Base-by-base conservation (phyloP, 2,113 vertebrate species). In the Sceloporus undulatus region DNA sequence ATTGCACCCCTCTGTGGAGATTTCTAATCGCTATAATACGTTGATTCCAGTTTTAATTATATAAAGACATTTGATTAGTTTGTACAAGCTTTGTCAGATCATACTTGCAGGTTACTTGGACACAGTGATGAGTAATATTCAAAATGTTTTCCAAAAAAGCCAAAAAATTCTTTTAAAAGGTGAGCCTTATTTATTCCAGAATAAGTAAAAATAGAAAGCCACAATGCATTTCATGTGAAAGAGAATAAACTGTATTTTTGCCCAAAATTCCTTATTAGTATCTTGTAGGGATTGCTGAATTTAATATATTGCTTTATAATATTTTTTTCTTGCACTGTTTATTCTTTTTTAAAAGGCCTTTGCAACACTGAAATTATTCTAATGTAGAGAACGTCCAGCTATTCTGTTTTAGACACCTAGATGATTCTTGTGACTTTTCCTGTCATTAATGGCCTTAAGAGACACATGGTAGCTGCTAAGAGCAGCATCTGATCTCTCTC, bases 1-100 rank as follows among this genome's bases (percentile, higher is more conserved):
- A 93, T 94, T 94, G 88, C 88, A 75, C 91, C 86, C 77, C 88
- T 82, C 91, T 79, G 85, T 81, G 79, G 83, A 87, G 95, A 97
- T 94, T 90, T 94, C 87, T 91, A 56, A 8, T 86, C 91, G 86
- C 84, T 95, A 27, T 91, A 90, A 94, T 16, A 62, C 86, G 59
- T 90, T 85, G 85, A 42, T 73, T 40, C 42, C 82, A 71, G 23
- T 52, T 70, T 85, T 59, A 27, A 65, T 84, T 23, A 71, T 86
- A 3, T 92, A 87, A 81, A 14, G 70, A 52, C 65, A 73, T 92
- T 87, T 90, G 70, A n/a, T 89, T 65, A 1, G 0, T 92, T 86
- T 92, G 87, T 87, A 90, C 92, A 90, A 42, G 65, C 90, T 52
- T 91, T 89, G 18, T 82, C 68, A 74, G 10, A 80, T 16, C 76